Evolutionary conservation across 2,888 invertebrate species (phyloP), one percentile per base, ranked within the genome.

Genomic region (Kryphioiulus occultus): DNA sequence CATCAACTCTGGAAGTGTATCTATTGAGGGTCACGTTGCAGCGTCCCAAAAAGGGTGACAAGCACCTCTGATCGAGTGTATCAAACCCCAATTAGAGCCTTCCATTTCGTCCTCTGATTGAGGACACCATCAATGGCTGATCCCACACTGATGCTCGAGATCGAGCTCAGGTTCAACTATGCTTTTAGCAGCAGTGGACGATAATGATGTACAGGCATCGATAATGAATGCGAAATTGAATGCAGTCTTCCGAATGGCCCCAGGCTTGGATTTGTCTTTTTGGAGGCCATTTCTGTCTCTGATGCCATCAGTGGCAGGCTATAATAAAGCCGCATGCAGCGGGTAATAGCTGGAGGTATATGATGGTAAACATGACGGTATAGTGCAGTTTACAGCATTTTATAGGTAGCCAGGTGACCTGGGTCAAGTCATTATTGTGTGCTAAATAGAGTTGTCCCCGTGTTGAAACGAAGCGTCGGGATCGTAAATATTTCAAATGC

Each of bases 381-480:
- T 85, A 44, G 78, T 78, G 85, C 85, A n/a, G 39, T 85, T 85
- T 85, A 85, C 85, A 85, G 39, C 85, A 85, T 85, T 85, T 85
- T 85, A 85, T 39, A 85, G 85, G 39, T 39, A 85, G 85, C 10
- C 42, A 35, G 85, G 26, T 85, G 85, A 85, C 85, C 85, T 85
- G 85, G 85, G 85, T 85, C 85, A 85, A 85, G 85, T 85, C 85
- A 85, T 85, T 85, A 85, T 42, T 85, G 85, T 85, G 85, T 42
- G 85, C 44, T 85, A 85, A 85, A 85, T 85, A 85, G 85, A 85
- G 42, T 42, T 85, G 85, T 85, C 44, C 44, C 78, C 42, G 44
- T 84, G 84, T 84, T 84, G 35, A 84, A 84, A 84, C 42, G 42
- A 10, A 39, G 42, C 22, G 85, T 85, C 42, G n/a, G 39, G 42